Percentiles rank a stretch among this genome's conserved stretches.
These are phyloP conservation scores for Exocentrus adspersus DNA, from an alignment of 2,888 invertebrate genomes.

Conservation along the genomic window DNA sequence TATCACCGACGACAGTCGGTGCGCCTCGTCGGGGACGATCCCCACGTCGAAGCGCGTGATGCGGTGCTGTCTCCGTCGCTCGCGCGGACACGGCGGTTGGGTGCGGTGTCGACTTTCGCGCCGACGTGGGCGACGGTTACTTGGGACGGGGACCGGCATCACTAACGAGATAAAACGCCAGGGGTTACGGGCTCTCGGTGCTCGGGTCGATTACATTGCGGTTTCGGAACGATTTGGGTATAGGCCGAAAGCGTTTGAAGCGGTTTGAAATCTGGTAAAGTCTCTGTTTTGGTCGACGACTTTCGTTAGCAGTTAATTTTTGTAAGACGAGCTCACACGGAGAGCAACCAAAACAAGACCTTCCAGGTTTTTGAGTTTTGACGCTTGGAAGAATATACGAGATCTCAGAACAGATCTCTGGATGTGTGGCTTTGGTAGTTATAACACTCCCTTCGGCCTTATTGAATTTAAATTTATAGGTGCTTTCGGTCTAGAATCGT, in stretches of 20 bases:
- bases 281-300: no score
- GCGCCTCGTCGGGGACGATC: background rate
- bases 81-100: slow-evolving; percentile 29
- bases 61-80: slow-evolving; percentile 24
- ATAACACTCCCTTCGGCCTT: slow-evolving; percentile 30
- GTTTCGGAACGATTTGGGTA: slow-evolving; percentile 10
- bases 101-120: slow-evolving; percentile 41
- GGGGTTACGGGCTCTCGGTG: slow-evolving; percentile 50
- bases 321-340: no score
- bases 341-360: no score
- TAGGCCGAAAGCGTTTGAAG: no score
- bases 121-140: slow-evolving; percentile 29
- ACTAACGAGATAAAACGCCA: slow-evolving; percentile 56
- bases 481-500: slow-evolving; percentile 17
- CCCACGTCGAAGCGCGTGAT: slow-evolving; percentile 4
- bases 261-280: no score
- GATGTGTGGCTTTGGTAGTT: no score
- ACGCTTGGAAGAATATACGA: no score
- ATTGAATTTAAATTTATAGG: slow-evolving; percentile 30
- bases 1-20: slow-evolving; percentile 6
- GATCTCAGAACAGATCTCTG: no score
- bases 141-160: slow-evolving; percentile 46
- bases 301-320: no score
- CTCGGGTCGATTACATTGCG: background rate
- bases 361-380: no score